Evolutionary conservation across 2,113 vertebrate genomes (phyloP).

Genomic region (Scytalopus superciliaris): DNA sequence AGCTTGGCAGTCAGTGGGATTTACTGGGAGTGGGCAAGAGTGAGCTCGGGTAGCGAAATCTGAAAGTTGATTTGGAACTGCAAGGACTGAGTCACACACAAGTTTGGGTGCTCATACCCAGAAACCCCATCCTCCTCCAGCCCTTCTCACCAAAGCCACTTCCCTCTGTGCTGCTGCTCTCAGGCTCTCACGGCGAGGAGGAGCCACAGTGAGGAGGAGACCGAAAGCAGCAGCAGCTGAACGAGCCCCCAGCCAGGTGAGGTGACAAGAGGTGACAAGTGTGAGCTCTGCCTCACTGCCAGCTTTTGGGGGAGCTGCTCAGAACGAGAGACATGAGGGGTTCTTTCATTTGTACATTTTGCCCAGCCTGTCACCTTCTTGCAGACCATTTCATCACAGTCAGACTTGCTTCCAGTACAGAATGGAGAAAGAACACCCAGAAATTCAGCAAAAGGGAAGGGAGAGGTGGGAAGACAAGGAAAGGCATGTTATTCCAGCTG

Average conservation of each 20-base stretch:
- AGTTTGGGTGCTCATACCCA: slow-evolving; percentile 15
- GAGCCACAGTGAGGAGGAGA: not conserved
- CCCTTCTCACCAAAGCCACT: slow-evolving; percentile 44
- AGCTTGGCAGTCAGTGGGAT: not conserved
- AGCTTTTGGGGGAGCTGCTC: not conserved
- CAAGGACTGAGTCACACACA: not conserved
- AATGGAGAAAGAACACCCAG: not conserved
- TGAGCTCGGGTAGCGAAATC: not conserved
- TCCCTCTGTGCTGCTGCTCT: slow-evolving; percentile 17
- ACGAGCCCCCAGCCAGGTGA: not conserved
- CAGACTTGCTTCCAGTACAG: not conserved
- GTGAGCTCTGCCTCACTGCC: not conserved
- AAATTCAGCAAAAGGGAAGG: not conserved
- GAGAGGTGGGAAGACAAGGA: not conserved
- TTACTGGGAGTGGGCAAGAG: not conserved
- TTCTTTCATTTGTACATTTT: not conserved
- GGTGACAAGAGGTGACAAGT: not conserved
- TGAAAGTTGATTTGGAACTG: not conserved
- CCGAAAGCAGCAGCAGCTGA: not conserved
- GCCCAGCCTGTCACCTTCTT: not conserved
- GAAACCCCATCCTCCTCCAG: slow-evolving; percentile 11
- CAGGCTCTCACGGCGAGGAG: not conserved
- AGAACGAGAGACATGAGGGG: not conserved
- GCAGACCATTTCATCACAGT: not conserved
- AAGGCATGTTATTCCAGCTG: not conserved